Conservation (phyloP, 2,888 invertebrate species). For the Barypeithes pellucidus region DNA sequence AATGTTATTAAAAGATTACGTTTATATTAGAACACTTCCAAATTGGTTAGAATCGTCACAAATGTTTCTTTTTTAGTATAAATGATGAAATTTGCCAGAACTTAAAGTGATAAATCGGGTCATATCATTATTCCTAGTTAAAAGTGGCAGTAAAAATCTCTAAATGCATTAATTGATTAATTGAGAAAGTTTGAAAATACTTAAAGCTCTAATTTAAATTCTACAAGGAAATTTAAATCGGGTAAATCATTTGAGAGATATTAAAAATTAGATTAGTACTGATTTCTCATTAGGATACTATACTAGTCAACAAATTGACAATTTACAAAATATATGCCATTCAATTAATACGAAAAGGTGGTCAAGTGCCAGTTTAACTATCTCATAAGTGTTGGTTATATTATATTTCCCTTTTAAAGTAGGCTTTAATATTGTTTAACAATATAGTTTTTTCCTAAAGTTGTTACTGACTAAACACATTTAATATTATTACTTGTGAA, state of each 20-base stretch:
- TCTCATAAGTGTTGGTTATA: too few species aligned
- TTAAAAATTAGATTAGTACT: conserved; percentile 46
- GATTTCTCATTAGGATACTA: conserved; percentile 40
- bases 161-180: conserved; percentile 47
- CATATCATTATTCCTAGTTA: conserved; percentile 30
- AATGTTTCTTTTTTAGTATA: background rate
- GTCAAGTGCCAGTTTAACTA: too few species aligned
- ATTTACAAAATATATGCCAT: too few species aligned
- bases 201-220: conserved; percentile 43
- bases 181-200: conserved; percentile 46
- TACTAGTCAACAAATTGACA: background rate
- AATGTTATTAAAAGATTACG: background rate
- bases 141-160: conserved; percentile 33
- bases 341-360: too few species aligned
- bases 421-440: too few species aligned
- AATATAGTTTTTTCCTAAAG: too few species aligned
- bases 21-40: background rate
- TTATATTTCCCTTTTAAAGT: too few species aligned
- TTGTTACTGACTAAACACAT: too few species aligned
- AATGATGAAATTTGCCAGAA: conserved; percentile 5
- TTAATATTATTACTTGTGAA: too few species aligned
- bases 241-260: conserved; percentile 46
- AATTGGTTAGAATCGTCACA: background rate
- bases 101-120: conserved; percentile 35
- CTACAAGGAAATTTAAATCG: conserved; percentile 44